A percentile compares a stretch with the other conserved stretches of the same genome.
Conservation (phyloP, 1,140 invertebrate genomes). For the Spodoptera frugiperda region DNA sequence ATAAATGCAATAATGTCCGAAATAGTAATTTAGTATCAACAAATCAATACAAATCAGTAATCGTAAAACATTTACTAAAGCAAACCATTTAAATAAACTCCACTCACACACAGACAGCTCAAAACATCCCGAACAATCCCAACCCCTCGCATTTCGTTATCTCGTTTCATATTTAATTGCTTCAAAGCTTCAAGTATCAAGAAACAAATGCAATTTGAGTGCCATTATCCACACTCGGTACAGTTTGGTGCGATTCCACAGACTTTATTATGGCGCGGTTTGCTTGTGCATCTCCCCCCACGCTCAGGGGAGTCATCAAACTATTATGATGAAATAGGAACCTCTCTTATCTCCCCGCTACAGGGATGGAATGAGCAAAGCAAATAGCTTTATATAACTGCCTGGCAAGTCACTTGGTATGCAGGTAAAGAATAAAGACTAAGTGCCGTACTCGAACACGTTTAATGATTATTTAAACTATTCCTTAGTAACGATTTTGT, state of each 20-base stretch:
- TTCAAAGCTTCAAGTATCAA: conserved; percentile 1
- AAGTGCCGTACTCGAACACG: no score
- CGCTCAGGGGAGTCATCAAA: conserved; percentile 41
- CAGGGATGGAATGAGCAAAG: conserved; percentile 39
- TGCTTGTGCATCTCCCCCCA: conserved; percentile 32
- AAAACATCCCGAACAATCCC: background rate
- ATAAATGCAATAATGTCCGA: no score
- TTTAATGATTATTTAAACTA: no score
- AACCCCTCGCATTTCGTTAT: conserved; percentile 2
- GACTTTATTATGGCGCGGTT: conserved; percentile 24
- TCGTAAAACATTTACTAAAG: no score
- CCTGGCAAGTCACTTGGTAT: background rate
- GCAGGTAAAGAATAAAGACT: no score
- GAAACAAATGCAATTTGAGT: conserved; percentile 43
- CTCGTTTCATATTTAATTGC: conserved; percentile 8
- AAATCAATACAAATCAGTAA: no score
- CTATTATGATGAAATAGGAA: conserved; percentile 47
- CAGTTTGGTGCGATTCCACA: conserved; percentile 22
- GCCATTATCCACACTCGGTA: conserved; percentile 35
- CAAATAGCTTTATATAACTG: conserved; percentile 30
- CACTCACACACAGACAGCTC: background rate
- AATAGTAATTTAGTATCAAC: no score
- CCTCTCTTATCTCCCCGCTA: conserved; percentile 38
- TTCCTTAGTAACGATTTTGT: no score
- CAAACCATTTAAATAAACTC: no score